Base-by-base conservation (phyloP, 92 coral and sea anemone species). In the Micromussa lordhowensis region DNA sequence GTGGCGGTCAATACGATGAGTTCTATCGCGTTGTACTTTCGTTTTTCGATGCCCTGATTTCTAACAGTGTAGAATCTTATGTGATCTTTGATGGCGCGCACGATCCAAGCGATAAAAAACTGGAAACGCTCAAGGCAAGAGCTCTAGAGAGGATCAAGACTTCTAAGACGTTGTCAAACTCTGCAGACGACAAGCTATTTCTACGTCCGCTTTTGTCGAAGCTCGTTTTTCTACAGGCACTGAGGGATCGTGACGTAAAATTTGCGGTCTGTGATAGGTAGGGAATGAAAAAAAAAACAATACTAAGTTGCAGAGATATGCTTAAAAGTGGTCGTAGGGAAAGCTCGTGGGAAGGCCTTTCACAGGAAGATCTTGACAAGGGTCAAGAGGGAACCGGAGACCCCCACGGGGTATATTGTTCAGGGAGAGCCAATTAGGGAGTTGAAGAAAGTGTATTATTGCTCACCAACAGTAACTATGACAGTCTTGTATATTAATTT, bases 221-320 rank as follows among this genome's bases (percentile, higher is more conserved):
- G 32, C 72, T 51, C 14, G 87, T 87, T 22, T 87, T 94, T 57
- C 24, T 91, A 11, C 95, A 96, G 78, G 94, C 90, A 44, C 90
- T 96, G 61, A 78, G 83, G 64, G 83, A 89, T 57, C 66, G 85
- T 14, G 81, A 72, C 68, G 72, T 96, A 59, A 55, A 40, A 75
- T 96, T 89, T 83, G 99, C 92, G 12, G 92, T 93, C 16, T 93
- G 96, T 82, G 99, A 96, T 71, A 89, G 98, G 99, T 96, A 92
- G 91, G 96, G 54, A 55, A 48, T 48, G 31, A 48, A 22, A 61
- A 48, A 22, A 61, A 61, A 22, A 61, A 5, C 68, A 61, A 61
- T 61, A 2, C 1, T 61, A 0, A 11, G 4, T 61, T 61, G 13
- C 30, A 61, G 29, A 26, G 30, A 61, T 61, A 22, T 5, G 68